Evolutionary conservation across 2,113 vertebrate genomes (phyloP).

Genomic region (Eulemur macaco): DNA sequence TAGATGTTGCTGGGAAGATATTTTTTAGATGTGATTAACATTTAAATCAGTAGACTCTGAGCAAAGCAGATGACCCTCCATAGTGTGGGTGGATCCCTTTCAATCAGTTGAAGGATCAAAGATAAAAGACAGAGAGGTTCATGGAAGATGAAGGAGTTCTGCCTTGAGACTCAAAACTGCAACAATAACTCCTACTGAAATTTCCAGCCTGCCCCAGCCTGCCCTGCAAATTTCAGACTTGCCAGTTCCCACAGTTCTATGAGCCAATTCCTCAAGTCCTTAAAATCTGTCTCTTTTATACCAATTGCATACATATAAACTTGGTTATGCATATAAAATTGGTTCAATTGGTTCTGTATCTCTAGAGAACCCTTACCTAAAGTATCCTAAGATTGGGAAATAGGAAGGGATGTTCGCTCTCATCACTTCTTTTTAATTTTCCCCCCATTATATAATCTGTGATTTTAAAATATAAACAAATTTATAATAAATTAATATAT

Average conservation of each 20-base stretch:
- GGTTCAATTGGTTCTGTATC: neutral
- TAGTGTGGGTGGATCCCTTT: neutral
- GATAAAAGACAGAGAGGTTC: neutral
- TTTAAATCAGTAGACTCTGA: neutral
- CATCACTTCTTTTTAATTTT: neutral
- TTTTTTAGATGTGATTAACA: neutral
- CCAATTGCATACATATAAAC: neutral
- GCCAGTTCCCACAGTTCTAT: neutral
- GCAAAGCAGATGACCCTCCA: neutral
- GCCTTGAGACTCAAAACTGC: neutral
- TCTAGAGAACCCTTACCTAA: neutral
- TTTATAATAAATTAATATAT: neutral
- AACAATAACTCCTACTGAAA: neutral
- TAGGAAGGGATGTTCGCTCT: neutral
- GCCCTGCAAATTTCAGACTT: neutral
- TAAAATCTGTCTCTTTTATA: neutral
- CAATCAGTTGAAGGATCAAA: neutral
- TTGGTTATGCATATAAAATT: neutral
- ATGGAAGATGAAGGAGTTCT: neutral
- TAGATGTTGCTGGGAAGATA: neutral
- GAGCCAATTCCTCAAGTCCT: neutral
- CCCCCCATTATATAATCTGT: neutral
- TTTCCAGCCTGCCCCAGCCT: neutral
- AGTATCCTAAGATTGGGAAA: neutral
- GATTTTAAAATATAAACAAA: conserved; percentile 13